Base-by-base conservation (phyloP, 2,888 invertebrate species). In the Dynastes tityus region DNA sequence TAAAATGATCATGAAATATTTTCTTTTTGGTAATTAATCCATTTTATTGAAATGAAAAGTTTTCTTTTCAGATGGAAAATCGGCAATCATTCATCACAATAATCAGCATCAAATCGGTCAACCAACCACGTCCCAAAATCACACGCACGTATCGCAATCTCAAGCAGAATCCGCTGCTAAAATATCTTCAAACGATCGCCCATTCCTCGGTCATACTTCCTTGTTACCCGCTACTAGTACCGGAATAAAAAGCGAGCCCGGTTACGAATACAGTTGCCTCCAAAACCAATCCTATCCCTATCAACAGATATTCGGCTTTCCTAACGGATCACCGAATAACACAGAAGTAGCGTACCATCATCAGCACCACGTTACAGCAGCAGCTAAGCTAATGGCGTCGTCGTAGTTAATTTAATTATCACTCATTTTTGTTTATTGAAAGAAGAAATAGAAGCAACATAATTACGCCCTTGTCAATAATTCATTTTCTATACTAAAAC, bases 331-430 rank as follows among this genome's bases (percentile, higher is more conserved):
- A 6, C 82, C 84, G 37, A 84, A 84, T 29, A 84, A 83, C 77
- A 89, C 91, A 65, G 95, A 95, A 81, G 91, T 93, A 80, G 94
- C 95, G 40, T 95, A 95, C 89, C 94, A 95, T 86, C 95, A 95
- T 89, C 95, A 95, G 87, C 95, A 95, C 86, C 95, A 95, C 89
- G 95, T 95, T 81, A 95, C 95, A 58, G 95, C 95, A 80, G 94
- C 95, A 79, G 95, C 95, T 78, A 95, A 95, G 87, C 90, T 95
- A 81, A 94, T 96, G 93, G 95, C 95, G 11, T 95, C 95, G 78
- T 95, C 95, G 88, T 95, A 94, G 90, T 78, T 64, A 27, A 16
- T 8, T 40, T 74, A 8, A 11, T 5, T 74, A 45, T 5, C 5
- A 45, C 16, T 27, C 13, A 45, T 74, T 29, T 29, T 40, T 61